Evolutionary conservation across 1,140 invertebrate species (phyloP), one percentile per base, ranked within the genome.

Genomic region (Drosophila persimilis): DNA sequence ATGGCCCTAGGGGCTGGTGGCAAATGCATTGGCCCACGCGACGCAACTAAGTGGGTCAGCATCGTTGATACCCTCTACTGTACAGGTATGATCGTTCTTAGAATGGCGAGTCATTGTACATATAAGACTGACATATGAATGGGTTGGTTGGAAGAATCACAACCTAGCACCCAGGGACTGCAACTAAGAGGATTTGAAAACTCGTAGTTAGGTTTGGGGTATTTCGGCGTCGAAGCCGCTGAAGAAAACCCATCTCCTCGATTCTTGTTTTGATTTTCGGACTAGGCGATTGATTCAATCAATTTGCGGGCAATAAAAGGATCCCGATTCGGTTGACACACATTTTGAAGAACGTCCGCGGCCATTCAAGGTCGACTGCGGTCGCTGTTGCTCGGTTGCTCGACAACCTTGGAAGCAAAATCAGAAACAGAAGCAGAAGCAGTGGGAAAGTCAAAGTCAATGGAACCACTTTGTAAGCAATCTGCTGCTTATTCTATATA

Each of bases 261-360:
- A 56, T 44, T 66, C 50, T 56, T 53, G 31, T 57, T 74, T 51
- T 67, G 46, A 63, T 48, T 64, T 54, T 45, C 26, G 52, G 31
- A 51, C 47, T 60, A 41, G 52, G 22, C 61, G 24, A 83, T 75
- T 75, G 66, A 79, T 75, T 78, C 20, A 78, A 78, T 83, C 71
- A 84, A 83, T 84, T 84, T 53, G 66, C 56, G 47, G 39, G 51
- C 76, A 80, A 85, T 80, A 76, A 84, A 84, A 84, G 76, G 66
- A 85, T 65, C 45, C 60, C 26, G 44, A 44, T 45, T 43, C 24
- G 24, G 2, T 69, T 70, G 64, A 76, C 73, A 46, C 41, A 71
- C 54, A 77, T 58, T 63, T 70, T 17, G 3, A 26, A 3, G 24
- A 26, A 5, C 4, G 4, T 5, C 4, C 47, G 22, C 17, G 13